Conservation (phyloP, 2,888 invertebrate species). For the Steinernema hermaphroditum region DNA sequence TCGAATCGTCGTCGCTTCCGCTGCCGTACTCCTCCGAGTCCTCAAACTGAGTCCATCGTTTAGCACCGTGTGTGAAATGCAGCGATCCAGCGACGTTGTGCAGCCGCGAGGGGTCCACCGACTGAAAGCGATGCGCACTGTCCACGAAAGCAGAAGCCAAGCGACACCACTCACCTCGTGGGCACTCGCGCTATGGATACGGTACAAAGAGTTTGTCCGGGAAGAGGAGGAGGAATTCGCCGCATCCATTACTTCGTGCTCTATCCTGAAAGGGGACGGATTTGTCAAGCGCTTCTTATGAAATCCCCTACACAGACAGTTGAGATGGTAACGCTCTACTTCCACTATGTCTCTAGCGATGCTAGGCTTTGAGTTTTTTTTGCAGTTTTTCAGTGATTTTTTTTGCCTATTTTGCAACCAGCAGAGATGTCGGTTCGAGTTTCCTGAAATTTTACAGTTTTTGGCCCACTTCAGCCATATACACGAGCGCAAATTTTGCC, state of each 20-base stretch:
- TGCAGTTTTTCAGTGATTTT: too few species aligned
- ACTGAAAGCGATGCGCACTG: constrained; percentile 20
- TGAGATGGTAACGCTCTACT: too few species aligned
- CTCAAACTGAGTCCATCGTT: constrained; percentile 27
- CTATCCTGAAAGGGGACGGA: neutral
- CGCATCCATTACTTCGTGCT: neutral
- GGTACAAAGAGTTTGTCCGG: constrained; percentile 10
- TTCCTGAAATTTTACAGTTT: too few species aligned
- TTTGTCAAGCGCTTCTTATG: too few species aligned
- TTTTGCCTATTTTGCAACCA: too few species aligned
- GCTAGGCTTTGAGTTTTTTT: too few species aligned
- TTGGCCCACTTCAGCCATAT: too few species aligned
- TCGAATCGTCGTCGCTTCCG: constrained; percentile 28
- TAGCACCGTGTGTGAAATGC: neutral
- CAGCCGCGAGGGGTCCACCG: neutral
- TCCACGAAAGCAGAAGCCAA: constrained; percentile 26
- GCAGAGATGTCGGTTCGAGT: too few species aligned
- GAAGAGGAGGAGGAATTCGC: constrained; percentile 11
- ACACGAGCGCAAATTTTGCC: too few species aligned
- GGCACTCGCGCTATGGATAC: neutral
- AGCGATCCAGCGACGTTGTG: neutral
- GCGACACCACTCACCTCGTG: neutral
- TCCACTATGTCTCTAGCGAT: too few species aligned
- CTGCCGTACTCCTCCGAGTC: constrained; percentile 27
- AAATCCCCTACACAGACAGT: too few species aligned